These are phyloP conservation scores for Toxotes lorentzi DNA, from an alignment of 2,797 vertebrate genomes.

Conservation along the genomic window DNA sequence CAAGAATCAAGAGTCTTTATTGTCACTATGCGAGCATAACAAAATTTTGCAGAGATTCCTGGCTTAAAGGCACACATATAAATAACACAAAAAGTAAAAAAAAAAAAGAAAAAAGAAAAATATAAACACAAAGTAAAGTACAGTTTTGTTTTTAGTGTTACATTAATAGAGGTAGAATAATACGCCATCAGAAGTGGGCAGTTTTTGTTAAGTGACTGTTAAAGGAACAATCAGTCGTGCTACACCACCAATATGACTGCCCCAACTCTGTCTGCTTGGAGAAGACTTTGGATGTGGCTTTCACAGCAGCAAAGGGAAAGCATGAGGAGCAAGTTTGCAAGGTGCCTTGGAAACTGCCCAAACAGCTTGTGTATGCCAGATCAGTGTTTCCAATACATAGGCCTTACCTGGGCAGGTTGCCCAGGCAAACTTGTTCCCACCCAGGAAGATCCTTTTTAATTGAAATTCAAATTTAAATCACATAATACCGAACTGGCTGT, in stretches of 20 bases:
- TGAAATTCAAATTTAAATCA: constrained; percentile 57
- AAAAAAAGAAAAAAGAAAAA: too few species aligned
- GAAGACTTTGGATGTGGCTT: constrained; percentile 48
- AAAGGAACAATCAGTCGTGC: constrained; percentile 17
- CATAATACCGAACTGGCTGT: constrained; percentile 39
- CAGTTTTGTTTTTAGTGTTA: neutral
- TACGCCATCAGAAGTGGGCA: neutral
- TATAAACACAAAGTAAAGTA: too few species aligned
- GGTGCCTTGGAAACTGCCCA: constrained; percentile 71
- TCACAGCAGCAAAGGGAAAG: constrained; percentile 59
- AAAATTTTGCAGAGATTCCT: too few species aligned
- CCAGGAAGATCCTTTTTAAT: constrained; percentile 52
- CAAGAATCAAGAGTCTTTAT: too few species aligned
- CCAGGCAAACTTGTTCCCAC: constrained; percentile 58
- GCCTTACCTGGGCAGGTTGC: constrained; percentile 63
- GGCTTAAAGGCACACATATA: too few species aligned
- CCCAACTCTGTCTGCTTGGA: constrained; percentile 44
- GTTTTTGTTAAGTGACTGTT: constrained; percentile 33
- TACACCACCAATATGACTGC: constrained; percentile 24
- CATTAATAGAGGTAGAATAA: neutral
- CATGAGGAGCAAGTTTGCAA: constrained; percentile 50
- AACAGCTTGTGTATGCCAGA: constrained; percentile 66
- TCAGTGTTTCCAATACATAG: constrained; percentile 66
- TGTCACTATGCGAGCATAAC: too few species aligned
- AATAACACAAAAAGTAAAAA: too few species aligned